A percentile compares a stretch with the other conserved stretches of the same genome.
Conservation (phyloP, 2,797 vertebrate genomes). For the Emys orbicularis region DNA sequence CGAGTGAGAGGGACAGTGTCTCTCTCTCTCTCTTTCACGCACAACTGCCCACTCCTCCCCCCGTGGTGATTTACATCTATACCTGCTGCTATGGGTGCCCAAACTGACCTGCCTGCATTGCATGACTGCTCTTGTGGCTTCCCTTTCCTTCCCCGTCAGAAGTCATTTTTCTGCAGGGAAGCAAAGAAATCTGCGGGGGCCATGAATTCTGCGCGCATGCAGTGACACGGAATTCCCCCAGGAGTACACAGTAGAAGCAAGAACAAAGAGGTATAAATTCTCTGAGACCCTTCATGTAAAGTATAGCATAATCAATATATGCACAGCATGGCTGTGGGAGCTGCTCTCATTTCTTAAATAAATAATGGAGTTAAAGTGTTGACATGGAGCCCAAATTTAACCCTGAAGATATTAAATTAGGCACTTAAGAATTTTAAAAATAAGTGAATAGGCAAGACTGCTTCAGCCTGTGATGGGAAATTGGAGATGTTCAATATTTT, state of each 20-base stretch:
- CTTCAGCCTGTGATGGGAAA: not conserved
- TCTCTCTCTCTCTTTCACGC: too few species aligned
- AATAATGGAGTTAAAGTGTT: not conserved
- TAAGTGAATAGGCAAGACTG: not conserved
- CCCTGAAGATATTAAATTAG: not conserved
- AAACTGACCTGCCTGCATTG: too few species aligned
- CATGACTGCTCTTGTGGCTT: too few species aligned
- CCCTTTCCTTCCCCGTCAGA: too few species aligned
- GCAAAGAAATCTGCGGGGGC: too few species aligned
- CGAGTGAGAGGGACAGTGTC: too few species aligned
- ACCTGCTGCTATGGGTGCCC: too few species aligned
- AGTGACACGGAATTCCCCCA: too few species aligned
- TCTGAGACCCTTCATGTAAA: not conserved
- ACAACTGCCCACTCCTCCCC: too few species aligned
- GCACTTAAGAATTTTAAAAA: not conserved
- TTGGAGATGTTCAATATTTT: not conserved
- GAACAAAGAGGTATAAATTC: rapidly evolving
- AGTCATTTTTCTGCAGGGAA: too few species aligned
- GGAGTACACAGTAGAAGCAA: not conserved
- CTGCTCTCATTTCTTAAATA: not conserved
- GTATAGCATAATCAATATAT: not conserved
- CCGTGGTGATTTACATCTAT: too few species aligned
- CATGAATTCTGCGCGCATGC: too few species aligned
- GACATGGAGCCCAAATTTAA: not conserved
- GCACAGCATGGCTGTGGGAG: not conserved